Evolutionary conservation across 30 jellyfish, hydroid and myxozoan genomes (phyloP), one percentile per base, ranked within the genome.

Genomic region (Clytia hemisphaerica): DNA sequence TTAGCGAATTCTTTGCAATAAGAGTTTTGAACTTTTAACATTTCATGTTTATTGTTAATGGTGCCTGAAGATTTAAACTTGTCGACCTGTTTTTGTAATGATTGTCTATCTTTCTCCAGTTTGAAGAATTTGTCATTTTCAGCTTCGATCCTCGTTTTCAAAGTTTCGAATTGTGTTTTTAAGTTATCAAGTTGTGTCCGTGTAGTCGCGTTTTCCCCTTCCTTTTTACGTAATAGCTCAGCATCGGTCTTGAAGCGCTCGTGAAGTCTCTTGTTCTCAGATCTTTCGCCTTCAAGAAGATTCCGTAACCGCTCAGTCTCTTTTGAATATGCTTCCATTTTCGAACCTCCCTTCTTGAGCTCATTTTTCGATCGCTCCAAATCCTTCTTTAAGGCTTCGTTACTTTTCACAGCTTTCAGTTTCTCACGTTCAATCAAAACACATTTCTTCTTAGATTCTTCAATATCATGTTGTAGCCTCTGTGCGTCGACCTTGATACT

Each of bases 221-320:
- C 98, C 36, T 89, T 89, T 37, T 78, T 71, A 27, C 98, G 94
- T 71, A 89, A 62, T 73, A 68, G 75, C 36, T 75, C 93, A 12
- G 98, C 95, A 64, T 89, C 98, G 44, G 80, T 77, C 18, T 72
- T 71, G 63, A 78, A 89, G 29, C 98, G 35, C 34, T 76, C 85
- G 16, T 71, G 78, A 10, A 80, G 62, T 25, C 94, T 83, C 6
- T 80, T 80, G 29, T 72, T 82, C 37, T 89, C 98, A 29, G 60
- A 51, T 62, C 95, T 69, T 48, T 89, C 98, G 19, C 67, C 75
- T 35, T 67, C 92, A 28, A 89, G 73, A 58, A 80, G 29, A 38
- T 65, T 50, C 15, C 91, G 65, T 16, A 83, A 45, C 1, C 79
- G 55, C 19, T 30, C 24, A 37, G 75, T 61, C 28, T 76, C 94